Evolutionary conservation across 2,797 vertebrate genomes (phyloP).

Genomic region (Centropyge bicolor): DNA sequence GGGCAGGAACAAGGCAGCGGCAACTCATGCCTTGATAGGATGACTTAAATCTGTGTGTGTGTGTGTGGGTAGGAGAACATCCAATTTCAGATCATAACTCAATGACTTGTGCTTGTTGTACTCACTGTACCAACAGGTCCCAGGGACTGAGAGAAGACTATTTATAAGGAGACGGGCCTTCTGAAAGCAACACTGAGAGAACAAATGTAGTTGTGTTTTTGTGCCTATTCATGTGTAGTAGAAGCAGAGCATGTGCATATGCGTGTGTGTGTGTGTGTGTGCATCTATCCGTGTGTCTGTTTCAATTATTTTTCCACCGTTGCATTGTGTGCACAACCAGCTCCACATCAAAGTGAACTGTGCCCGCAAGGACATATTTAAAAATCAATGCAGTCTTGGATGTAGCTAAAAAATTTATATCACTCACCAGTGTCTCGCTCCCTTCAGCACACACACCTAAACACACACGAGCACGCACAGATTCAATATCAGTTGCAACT

Average conservation of each 20-base stretch:
- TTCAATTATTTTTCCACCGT: conserved; percentile 60
- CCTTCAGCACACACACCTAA: conserved; percentile 52
- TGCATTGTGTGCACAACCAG: conserved; percentile 70
- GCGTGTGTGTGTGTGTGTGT: conserved; percentile 5
- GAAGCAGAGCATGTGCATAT: conserved; percentile 27
- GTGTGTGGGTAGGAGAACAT: conserved; percentile 3
- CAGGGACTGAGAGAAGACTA: conserved; percentile 12
- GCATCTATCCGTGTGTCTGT: conserved; percentile 42
- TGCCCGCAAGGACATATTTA: conserved; percentile 75
- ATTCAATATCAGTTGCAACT: conserved; percentile 56
- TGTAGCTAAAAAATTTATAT: conserved; percentile 73
- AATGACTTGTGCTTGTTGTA: conserved; percentile 24
- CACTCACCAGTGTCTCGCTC: conserved; percentile 49
- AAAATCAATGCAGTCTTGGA: conserved; percentile 75
- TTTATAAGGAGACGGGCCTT: conserved; percentile 26
- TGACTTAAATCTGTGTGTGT: neutral
- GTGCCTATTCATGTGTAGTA: conserved; percentile 24
- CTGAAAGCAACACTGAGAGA: neutral
- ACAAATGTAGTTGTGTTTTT: conserved; percentile 21
- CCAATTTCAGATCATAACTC: conserved; percentile 15
- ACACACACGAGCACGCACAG: conserved; percentile 38
- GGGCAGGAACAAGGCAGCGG: conserved; percentile 1
- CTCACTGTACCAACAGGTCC: conserved; percentile 6
- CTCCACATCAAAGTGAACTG: conserved; percentile 75
- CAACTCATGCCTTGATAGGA: neutral